Conservation (phyloP, 2,797 vertebrate genomes). For the Cryptoprocta ferox region DNA sequence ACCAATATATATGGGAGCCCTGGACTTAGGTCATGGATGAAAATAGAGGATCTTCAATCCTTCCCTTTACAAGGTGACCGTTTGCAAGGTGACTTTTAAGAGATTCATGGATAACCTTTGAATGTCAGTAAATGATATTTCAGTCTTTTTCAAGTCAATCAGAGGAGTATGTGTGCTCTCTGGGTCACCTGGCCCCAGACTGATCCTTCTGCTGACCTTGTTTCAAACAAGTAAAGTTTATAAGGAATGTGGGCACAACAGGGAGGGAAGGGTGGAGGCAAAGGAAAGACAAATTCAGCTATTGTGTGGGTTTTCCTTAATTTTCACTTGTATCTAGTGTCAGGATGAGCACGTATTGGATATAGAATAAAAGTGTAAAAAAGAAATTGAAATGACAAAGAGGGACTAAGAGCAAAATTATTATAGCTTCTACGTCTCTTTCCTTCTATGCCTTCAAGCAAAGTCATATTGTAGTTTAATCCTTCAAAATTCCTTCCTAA, state of each 20-base stretch:
- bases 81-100: not conserved
- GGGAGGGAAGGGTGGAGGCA: not conserved
- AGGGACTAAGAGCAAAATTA: not conserved
- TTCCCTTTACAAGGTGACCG: not conserved
- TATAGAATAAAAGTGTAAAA: not conserved
- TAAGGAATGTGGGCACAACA: not conserved
- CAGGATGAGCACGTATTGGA: not conserved
- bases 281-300: not conserved
- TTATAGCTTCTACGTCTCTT: not conserved
- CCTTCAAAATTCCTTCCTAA: not conserved
- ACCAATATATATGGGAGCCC: not conserved
- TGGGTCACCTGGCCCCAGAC: not conserved
- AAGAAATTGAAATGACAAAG: not conserved
- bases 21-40: not conserved
- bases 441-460: not conserved
- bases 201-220: not conserved
- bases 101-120: not conserved
- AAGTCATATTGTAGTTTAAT: not conserved
- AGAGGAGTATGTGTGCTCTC: not conserved
- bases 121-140: not conserved
- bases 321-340: not conserved
- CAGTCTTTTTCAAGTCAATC: not conserved
- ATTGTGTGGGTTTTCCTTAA: not conserved
- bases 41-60: not conserved
- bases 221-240: not conserved